Evolutionary conservation across 2,113 vertebrate species (phyloP).

Genomic region (Mugil cephalus): DNA sequence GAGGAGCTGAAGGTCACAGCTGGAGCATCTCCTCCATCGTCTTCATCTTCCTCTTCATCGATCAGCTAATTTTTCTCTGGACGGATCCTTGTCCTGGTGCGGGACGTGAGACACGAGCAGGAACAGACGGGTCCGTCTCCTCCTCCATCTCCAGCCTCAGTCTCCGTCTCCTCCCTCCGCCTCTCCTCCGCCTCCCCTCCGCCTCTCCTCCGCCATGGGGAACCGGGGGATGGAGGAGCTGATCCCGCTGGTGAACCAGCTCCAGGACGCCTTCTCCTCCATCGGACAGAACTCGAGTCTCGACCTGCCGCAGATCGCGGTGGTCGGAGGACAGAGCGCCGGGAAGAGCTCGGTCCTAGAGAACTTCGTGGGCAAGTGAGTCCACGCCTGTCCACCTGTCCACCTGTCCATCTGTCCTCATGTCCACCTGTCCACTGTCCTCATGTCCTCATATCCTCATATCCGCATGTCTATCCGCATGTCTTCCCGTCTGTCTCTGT

Average conservation of each 20-base stretch:
- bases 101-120: not conserved
- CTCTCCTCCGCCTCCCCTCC: not conserved
- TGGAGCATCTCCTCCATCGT: slow-evolving; percentile 8
- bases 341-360: slow-evolving; percentile 98
- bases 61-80: not conserved
- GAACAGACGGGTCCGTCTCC: slow-evolving; percentile 20
- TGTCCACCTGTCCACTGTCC: too few relatives aligned
- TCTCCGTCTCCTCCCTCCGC: too few relatives aligned
- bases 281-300: slow-evolving; percentile 94
- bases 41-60: slow-evolving; percentile 6
- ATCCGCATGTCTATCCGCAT: too few relatives aligned
- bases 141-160: too few relatives aligned
- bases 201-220: slow-evolving; percentile 83
- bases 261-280: slow-evolving; percentile 94
- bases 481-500: too few relatives aligned
- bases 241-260: slow-evolving; percentile 93
- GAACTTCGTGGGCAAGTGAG: slow-evolving; percentile 97
- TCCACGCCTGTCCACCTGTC: not conserved
- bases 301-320: slow-evolving; percentile 96
- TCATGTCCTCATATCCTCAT: too few relatives aligned
- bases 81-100: not conserved
- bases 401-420: not conserved
- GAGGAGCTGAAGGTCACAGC: slow-evolving; percentile 73
- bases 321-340: slow-evolving; percentile 96
- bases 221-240: slow-evolving; percentile 98